Evolutionary conservation across 2,797 vertebrate species (phyloP).

Genomic region (Kryptopterus vitreolus): DNA sequence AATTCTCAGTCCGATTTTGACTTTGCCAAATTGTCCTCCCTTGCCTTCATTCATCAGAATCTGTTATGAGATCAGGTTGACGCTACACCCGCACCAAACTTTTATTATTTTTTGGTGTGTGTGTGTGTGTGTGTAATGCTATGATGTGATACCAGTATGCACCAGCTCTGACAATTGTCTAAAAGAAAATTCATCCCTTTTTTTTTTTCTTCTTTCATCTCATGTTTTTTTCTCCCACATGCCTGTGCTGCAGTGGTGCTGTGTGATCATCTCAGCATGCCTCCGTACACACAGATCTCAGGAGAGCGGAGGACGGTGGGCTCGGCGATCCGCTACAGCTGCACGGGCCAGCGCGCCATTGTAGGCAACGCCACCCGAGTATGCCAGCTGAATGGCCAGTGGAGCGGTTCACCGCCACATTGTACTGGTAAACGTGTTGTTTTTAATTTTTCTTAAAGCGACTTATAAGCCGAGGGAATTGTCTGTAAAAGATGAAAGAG

Average conservation of each 20-base stretch:
- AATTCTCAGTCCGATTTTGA: neutral
- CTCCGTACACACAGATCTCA: constrained; percentile 87
- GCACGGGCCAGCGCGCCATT: constrained; percentile 80
- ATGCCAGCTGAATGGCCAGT: constrained; percentile 93
- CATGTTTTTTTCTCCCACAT: constrained; percentile 13
- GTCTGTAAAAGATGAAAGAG: neutral
- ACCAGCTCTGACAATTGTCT: constrained; percentile 4
- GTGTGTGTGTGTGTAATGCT: no score
- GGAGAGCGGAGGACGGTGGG: constrained; percentile 88
- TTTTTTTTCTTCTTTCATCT: neutral
- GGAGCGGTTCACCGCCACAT: constrained; percentile 93
- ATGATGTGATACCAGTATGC: neutral
- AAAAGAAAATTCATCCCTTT: neutral
- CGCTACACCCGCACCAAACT: neutral
- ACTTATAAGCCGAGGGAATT: constrained; percentile 9
- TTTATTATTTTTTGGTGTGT: neutral
- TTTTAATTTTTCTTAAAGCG: neutral
- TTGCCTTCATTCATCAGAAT: neutral
- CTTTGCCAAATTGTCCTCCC: neutral
- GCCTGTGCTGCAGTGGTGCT: constrained; percentile 82
- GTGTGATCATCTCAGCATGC: constrained; percentile 89
- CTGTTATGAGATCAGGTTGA: neutral
- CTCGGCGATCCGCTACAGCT: constrained; percentile 90
- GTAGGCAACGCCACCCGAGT: constrained; percentile 91
- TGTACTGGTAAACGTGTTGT: constrained; percentile 85